Percentiles rank a stretch among this genome's conserved stretches.
Conservation (phyloP, 2,888 invertebrate species). For the Agonopterix alstromeriana region DNA sequence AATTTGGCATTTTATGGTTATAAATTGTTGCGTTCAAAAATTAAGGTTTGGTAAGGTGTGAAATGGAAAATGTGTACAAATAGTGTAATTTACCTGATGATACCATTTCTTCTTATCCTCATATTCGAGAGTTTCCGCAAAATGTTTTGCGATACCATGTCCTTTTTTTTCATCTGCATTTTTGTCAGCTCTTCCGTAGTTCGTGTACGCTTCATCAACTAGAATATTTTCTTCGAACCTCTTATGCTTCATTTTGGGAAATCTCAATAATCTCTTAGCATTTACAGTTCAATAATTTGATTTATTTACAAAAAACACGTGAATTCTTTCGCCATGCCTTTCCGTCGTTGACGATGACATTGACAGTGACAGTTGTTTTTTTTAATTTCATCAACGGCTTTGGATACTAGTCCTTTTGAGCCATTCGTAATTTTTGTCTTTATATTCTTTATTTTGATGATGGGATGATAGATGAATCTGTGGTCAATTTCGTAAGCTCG, state of each 20-base stretch:
- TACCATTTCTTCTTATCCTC: constrained; percentile 80
- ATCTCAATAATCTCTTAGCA: neutral
- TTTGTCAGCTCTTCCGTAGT: constrained; percentile 56
- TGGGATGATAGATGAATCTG: too few species aligned
- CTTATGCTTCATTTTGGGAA: constrained; percentile 63
- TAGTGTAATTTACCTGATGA: constrained; percentile 63
- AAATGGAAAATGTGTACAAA: neutral
- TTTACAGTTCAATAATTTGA: too few species aligned
- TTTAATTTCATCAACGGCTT: too few species aligned
- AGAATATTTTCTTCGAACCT: constrained; percentile 71
- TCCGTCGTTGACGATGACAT: constrained; percentile 10
- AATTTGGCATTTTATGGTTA: neutral
- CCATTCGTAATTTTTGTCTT: too few species aligned
- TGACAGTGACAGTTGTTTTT: too few species aligned
- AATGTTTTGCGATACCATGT: constrained; percentile 63
- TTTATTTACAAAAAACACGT: neutral
- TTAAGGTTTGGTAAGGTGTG: neutral
- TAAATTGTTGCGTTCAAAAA: neutral
- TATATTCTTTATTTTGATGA: too few species aligned
- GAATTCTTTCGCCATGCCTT: neutral
- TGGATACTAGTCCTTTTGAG: too few species aligned
- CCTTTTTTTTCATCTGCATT: constrained; percentile 64
- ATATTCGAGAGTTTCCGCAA: constrained; percentile 67
- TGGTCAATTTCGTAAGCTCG: too few species aligned
- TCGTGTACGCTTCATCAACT: constrained; percentile 67